Percentiles rank a stretch among this genome's conserved stretches.
Conservation (phyloP, 2,113 vertebrate species). For the Antigone vipio region DNA sequence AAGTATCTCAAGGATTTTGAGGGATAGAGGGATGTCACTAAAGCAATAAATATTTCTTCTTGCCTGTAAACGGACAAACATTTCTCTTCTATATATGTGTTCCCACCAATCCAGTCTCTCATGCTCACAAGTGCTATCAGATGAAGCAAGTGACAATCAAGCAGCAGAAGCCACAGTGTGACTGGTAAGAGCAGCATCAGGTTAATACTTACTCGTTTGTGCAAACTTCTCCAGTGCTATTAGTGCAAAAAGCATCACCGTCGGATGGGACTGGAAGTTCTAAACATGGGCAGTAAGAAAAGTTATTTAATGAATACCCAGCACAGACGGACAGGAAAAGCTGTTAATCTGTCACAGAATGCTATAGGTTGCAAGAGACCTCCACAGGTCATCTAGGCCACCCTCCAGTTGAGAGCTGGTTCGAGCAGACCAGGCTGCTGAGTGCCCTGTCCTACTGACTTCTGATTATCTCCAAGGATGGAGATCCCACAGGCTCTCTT, state of each 20-base stretch:
- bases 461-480: background rate
- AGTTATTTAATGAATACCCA: background rate
- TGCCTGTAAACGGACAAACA: background rate
- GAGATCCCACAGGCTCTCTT: background rate
- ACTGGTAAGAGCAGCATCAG: background rate
- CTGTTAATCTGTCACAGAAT: background rate
- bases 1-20: background rate
- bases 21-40: background rate
- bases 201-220: constrained; percentile 90
- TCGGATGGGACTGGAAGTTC: constrained; percentile 94
- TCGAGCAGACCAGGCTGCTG: background rate
- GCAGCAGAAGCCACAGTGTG: background rate
- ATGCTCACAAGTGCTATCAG: background rate
- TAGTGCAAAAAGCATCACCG: constrained; percentile 98
- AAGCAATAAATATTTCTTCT: background rate
- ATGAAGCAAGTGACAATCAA: background rate
- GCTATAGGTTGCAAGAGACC: background rate
- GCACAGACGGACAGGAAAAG: background rate
- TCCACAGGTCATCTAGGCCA: background rate
- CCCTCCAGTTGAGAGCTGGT: background rate
- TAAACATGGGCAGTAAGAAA: constrained; percentile 62
- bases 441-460: background rate
- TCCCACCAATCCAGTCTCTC: background rate
- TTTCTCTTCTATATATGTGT: background rate
- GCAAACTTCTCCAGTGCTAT: constrained; percentile 99